Base-by-base conservation (phyloP, 2,888 invertebrate species). In the Maniola hyperantus region DNA sequence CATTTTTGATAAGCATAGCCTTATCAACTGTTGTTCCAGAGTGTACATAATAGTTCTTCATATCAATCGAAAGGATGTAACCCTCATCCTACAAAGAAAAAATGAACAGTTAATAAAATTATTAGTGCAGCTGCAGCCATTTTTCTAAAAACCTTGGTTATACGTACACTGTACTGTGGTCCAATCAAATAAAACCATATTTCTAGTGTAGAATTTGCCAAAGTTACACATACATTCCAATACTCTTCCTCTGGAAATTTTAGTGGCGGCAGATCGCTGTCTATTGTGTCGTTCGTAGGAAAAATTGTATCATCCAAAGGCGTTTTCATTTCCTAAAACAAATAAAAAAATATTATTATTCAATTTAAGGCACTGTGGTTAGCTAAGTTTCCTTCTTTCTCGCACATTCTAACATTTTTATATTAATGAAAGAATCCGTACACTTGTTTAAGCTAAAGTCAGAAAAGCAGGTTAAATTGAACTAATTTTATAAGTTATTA, bases 111-210 rank as follows among this genome's bases (percentile, higher is more conserved):
- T 42, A 18, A 13, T 34, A 46, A n/a, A 39, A 39, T 11, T 0
- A 39, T 39, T 39, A 11, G 2, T 6, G 11, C 5, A 33, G 11
- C 11, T 26, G 4, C n/a, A 50, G 11, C 18, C 20, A 18, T 33
- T n/a, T 20, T 53, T 26, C 33, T 0, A 46, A 44, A 46, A 10
- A 33, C 15, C n/a, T 10, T 20, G 20, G 10, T 18, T 54, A n/a
- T n/a, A 87, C 93, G 90, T 79, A 94, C 94, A 76, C 94, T 95
- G 77, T 95, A 95, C 20, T 94, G 85, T 11, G 93, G 87, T 55
- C 95, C 95, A 70, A 95, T 93, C 7, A 96, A 91, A 65, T 95
- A 88, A 1, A 94, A 93, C 95, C 95, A 96, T 63, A 96, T 92
- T 74, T 95, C 95, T 1, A 93, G 87, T 0, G 95, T 94, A 0